These are phyloP conservation scores for Drosophila malerkotliana DNA, from an alignment of 1,140 invertebrate genomes.

Conservation along the genomic window DNA sequence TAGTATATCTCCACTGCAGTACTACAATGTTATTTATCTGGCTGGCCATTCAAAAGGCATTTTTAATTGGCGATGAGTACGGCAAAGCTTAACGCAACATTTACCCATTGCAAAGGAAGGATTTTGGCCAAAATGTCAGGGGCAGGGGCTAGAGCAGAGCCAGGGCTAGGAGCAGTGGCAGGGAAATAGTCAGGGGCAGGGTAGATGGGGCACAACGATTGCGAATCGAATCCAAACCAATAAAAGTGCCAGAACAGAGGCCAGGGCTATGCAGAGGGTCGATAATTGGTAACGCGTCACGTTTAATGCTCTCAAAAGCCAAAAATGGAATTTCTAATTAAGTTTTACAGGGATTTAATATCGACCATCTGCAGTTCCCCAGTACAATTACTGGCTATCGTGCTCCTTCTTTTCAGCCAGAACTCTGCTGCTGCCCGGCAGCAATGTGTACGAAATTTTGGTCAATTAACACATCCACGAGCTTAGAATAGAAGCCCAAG, in stretches of 20 bases:
- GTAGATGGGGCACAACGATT: conserved; percentile 33
- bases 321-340: conserved; percentile 84
- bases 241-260: conserved; percentile 9
- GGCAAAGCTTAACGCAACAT: conserved; percentile 57
- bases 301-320: conserved; percentile 82
- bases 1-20: neutral
- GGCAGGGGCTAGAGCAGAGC: neutral
- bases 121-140: neutral
- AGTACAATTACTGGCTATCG: conserved; percentile 30
- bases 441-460: conserved; percentile 78
- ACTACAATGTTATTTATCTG: conserved; percentile 24
- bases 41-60: conserved; percentile 69
- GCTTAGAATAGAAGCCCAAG: conserved; percentile 50
- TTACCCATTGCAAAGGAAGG: conserved; percentile 13
- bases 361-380: conserved; percentile 67
- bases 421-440: conserved; percentile 24
- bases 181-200: too few relatives aligned
- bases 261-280: conserved; percentile 36
- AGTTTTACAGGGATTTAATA: conserved; percentile 83
- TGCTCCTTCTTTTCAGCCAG: neutral
- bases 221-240: conserved; percentile 20
- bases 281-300: conserved; percentile 80
- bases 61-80: conserved; percentile 72
- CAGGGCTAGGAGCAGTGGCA: neutral
- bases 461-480: conserved; percentile 83